Percentiles rank a stretch among this genome's conserved stretches.
phyloP scores from a whole-genome alignment of 2,888 invertebrate genomes.

The Salticus scenicus region DNA sequence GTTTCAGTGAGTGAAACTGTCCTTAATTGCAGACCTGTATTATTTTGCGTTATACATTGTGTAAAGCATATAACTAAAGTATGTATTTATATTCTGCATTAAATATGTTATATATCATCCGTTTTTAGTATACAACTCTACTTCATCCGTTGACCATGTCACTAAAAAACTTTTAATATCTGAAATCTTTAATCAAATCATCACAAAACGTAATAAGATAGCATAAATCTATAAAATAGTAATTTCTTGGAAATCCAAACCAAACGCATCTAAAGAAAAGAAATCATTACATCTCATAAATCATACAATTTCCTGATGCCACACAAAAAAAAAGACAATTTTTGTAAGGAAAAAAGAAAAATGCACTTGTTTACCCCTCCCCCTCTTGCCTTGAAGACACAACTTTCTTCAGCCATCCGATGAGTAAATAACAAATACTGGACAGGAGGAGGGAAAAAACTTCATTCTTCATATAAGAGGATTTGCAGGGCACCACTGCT shows the following conservation, averaged over 20 bases:
- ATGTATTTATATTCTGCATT: too few species aligned
- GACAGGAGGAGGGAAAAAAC: background rate
- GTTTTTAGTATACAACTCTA: too few species aligned
- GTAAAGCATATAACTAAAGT: too few species aligned
- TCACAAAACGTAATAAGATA: too few species aligned
- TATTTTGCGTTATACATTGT: too few species aligned
- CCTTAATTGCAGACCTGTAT: too few species aligned
- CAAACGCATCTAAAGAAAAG: background rate
- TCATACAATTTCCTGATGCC: background rate
- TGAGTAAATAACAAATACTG: background rate
- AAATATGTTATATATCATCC: too few species aligned
- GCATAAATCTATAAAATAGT: background rate
- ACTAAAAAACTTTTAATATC: too few species aligned
- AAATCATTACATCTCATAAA: background rate
- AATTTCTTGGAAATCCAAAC: background rate
- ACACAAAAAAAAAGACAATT: background rate
- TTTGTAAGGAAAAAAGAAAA: background rate
- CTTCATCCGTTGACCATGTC: too few species aligned
- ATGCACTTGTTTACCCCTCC: background rate
- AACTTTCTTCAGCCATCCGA: background rate
- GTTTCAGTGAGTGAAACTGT: too few species aligned
- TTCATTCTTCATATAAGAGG: constrained; percentile 3
- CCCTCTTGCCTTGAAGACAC: background rate
- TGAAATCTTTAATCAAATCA: too few species aligned
- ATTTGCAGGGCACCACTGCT: background rate